Percentiles rank a stretch among this genome's conserved stretches.
Evolutionary conservation across 23 tunicate genomes (phyloP).

Genomic region (Botrylloides violaceus): DNA sequence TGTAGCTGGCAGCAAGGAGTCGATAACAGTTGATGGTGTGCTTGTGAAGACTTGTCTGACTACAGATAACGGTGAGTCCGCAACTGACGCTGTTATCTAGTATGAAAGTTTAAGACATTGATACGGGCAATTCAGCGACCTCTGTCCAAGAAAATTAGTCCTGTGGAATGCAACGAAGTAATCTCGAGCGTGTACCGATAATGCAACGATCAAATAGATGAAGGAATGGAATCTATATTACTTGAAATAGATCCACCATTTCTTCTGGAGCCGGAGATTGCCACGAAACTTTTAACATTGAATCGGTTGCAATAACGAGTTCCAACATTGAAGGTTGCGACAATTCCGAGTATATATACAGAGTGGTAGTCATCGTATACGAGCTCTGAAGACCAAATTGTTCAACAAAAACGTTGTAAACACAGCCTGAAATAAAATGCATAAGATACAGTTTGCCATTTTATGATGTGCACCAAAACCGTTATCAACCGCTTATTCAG

Average conservation of each 20-base stretch:
- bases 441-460: no score
- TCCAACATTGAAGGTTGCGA: not conserved
- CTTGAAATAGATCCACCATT: constrained; percentile 18
- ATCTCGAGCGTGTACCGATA: no score
- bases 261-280: not conserved
- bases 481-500: no score
- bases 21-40: not conserved
- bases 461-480: no score
- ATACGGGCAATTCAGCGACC: no score
- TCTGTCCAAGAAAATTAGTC: no score
- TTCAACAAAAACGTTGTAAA: no score
- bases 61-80: not conserved
- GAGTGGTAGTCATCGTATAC: not conserved
- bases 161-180: not conserved
- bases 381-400: no score
- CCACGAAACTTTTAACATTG: not conserved
- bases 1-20: not conserved
- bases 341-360: not conserved
- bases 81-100: not conserved
- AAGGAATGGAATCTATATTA: not conserved
- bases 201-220: not conserved
- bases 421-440: no score
- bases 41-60: not conserved
- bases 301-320: constrained; percentile 1
- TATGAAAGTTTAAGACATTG: not conserved